A percentile compares a stretch with the other conserved stretches of the same genome.
Evolutionary conservation across 53 echinoderm and acorn worm species (phyloP).

Genomic region (Crossaster papposus): DNA sequence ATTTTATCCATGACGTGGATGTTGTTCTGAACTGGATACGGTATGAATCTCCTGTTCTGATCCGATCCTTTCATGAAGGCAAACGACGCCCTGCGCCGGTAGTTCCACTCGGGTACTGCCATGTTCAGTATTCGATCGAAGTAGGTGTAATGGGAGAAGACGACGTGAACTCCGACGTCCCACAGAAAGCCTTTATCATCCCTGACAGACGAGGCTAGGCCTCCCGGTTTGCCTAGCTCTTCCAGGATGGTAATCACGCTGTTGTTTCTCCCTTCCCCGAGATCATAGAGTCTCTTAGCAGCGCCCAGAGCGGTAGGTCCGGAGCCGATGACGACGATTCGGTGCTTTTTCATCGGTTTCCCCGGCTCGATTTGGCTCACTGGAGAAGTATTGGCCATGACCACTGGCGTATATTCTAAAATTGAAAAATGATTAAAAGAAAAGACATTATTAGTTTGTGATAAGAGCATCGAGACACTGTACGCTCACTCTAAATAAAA

Average conservation of each 20-base stretch:
- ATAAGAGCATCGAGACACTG: too few species aligned
- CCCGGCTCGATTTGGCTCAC: background rate
- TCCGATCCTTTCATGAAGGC: slow-evolving; percentile 60
- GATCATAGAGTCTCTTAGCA: slow-evolving; percentile 41
- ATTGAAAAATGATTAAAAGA: too few species aligned
- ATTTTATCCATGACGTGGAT: slow-evolving; percentile 40
- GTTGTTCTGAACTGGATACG: slow-evolving; percentile 57
- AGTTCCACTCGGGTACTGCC: slow-evolving; percentile 53
- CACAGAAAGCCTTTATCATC: slow-evolving; percentile 8
- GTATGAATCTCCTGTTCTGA: slow-evolving; percentile 38
- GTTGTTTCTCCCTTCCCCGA: background rate
- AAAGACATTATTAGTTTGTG: too few species aligned
- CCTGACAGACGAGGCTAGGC: slow-evolving; percentile 38
- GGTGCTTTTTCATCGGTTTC: background rate
- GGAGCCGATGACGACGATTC: slow-evolving; percentile 53
- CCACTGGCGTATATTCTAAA: too few species aligned
- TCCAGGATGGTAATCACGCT: slow-evolving; percentile 45
- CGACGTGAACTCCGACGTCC: slow-evolving; percentile 8
- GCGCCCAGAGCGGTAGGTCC: slow-evolving; percentile 53
- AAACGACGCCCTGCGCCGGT: slow-evolving; percentile 50
- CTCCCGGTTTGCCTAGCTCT: slow-evolving; percentile 24
- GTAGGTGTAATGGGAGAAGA: slow-evolving; percentile 6
- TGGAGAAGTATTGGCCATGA: too few species aligned
- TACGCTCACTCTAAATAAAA: too few species aligned
- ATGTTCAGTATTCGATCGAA: slow-evolving; percentile 2